Conservation (phyloP, 2,113 vertebrate species). For the Rhinichthys klamathensis region DNA sequence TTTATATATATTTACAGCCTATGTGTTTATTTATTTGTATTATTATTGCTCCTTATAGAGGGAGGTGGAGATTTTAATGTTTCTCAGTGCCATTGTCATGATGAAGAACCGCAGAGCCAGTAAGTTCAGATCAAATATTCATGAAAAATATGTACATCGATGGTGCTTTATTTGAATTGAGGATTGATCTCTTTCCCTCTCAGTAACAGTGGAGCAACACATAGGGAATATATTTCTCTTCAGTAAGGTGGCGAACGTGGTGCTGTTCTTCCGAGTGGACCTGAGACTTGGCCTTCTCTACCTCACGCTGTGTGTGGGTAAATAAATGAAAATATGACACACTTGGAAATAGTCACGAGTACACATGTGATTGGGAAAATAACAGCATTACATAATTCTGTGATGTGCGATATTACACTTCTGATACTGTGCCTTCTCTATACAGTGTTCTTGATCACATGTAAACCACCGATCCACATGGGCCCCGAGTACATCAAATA, state of each 20-base stretch:
- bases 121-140: constrained; percentile 71
- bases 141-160: neutral
- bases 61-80: constrained; percentile 97
- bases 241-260: constrained; percentile 93
- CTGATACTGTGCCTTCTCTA: neutral
- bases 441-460: constrained; percentile 93
- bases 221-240: constrained; percentile 95
- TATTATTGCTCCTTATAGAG: constrained; percentile 72
- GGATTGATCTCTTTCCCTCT: neutral
- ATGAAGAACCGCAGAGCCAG: constrained; percentile 98
- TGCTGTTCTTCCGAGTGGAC: constrained; percentile 96
- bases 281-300: constrained; percentile 92
- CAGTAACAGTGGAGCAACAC: constrained; percentile 87
- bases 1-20: neutral
- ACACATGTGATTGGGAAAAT: neutral
- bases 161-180: neutral
- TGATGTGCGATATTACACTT: neutral
- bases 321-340: constrained; percentile 59
- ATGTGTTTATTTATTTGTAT: neutral
- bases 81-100: constrained; percentile 96
- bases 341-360: neutral
- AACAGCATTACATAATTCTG: neutral
- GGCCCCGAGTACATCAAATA: constrained; percentile 97
- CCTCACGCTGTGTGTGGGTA: constrained; percentile 88
- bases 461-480: constrained; percentile 92